Conservation (phyloP, 1,140 invertebrate genomes). For the Meloidogyne hapla region DNA sequence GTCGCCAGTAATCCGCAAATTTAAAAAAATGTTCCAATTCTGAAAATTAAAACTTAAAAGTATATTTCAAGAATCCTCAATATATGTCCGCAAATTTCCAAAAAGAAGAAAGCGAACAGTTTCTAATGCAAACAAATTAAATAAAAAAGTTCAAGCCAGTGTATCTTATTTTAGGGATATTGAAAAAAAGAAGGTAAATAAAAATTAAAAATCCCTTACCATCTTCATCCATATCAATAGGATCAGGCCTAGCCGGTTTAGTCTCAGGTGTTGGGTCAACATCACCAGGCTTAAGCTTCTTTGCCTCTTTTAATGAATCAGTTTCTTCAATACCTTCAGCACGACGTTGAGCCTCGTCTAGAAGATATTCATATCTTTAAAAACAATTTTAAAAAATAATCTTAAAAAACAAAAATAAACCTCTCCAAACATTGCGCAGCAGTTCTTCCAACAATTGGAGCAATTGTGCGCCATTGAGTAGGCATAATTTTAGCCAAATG, state of each 20-base stretch:
- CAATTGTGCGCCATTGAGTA: conserved; percentile 98
- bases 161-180: too few relatives aligned
- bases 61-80: too few relatives aligned
- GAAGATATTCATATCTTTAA: conserved; percentile 65
- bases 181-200: too few relatives aligned
- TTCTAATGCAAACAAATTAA: too few relatives aligned
- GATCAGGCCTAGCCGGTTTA: conserved; percentile 95
- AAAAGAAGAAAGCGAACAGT: too few relatives aligned
- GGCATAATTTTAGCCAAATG: conserved; percentile 98
- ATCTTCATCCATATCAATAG: conserved; percentile 99
- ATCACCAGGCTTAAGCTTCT: conserved; percentile 95
- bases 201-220: conserved; percentile 67
- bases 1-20: too few relatives aligned
- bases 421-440: conserved; percentile 96
- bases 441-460: conserved; percentile 95
- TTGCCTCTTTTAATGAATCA: conserved; percentile 81
- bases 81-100: too few relatives aligned
- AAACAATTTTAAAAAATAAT: conserved; percentile 13
- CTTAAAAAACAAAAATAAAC: conserved; percentile 65
- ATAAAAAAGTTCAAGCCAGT: too few relatives aligned
- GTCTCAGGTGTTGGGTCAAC: conserved; percentile 99
- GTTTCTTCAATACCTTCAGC: conserved; percentile 84
- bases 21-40: too few relatives aligned
- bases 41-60: too few relatives aligned
- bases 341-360: conserved; percentile 96